Evolutionary conservation across 2,888 invertebrate genomes (phyloP), one percentile per base, ranked within the genome.

Genomic region (Branchipolynoe longqiensis): DNA sequence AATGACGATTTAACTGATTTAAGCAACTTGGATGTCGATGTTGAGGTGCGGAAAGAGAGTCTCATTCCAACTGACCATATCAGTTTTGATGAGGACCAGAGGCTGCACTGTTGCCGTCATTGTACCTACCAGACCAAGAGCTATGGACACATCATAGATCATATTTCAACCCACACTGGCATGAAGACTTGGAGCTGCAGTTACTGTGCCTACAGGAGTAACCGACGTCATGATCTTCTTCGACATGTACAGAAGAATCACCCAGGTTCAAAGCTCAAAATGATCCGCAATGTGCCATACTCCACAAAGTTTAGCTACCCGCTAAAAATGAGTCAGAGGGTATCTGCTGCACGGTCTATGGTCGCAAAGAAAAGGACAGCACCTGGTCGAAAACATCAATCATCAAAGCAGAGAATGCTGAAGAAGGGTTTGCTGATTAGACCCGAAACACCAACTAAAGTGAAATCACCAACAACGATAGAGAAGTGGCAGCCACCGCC

Each of bases 1-100:
- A 14, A 48, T n/a, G 78, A 78, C 8, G 78, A 78, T 4, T 18
- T 78, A 4, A 78, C 14, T 78, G 78, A 54, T n/a, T 38, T 69
- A 6, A 54, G 31, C 48, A 78, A 54, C 54, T 25, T 48, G 41
- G 78, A 78, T 78, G 78, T 78, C 6, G 78, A 78, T 78, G 78
- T 78, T 12, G 78, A 78, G 33, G 78, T 78, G 78, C 41, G 78
- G 48, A 78, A 78, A 48, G 78, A 78, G 48, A 78, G 78, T 25
- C 25, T 78, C 18, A 48, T 48, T 12, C 78, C 78, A 25, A 14
- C 78, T n/a, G 78, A 78, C n/a, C 54, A 78, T 22, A 78, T 78
- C 41, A 78, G 78, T 25, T 78, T 48, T 28, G 54, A 54, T 78
- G 78, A 78, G 28, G 78, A 78, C 1, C 41, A 25, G 48, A 22